A percentile compares a stretch with the other conserved stretches of the same genome.
These are phyloP conservation scores for Ceratothoa steindachneri DNA, from an alignment of 2,888 invertebrate species.

Conservation along the genomic window DNA sequence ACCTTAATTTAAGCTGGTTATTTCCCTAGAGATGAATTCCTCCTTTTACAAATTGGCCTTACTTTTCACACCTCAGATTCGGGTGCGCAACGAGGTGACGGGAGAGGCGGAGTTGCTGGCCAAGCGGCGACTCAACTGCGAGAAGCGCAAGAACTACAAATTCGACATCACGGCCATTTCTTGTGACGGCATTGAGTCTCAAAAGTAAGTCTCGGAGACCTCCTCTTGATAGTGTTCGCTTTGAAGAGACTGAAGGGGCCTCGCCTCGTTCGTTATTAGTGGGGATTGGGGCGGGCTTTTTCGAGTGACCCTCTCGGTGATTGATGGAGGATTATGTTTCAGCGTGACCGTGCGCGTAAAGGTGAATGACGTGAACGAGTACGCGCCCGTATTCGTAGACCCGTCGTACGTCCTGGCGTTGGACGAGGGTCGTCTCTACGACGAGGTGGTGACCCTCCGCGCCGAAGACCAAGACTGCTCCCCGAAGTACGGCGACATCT, in stretches of 20 bases:
- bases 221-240: background rate
- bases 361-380: slow-evolving; percentile 93
- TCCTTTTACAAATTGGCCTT: too few relatives aligned
- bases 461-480: slow-evolving; percentile 92
- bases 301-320: too few relatives aligned
- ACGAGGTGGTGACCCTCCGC: slow-evolving; percentile 83
- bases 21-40: too few relatives aligned
- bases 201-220: slow-evolving; percentile 62
- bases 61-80: slow-evolving; percentile 52
- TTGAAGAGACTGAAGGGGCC: background rate
- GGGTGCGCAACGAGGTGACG: slow-evolving; percentile 53
- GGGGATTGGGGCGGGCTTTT: background rate
- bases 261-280: background rate
- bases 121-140: slow-evolving; percentile 80
- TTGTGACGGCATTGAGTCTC: slow-evolving; percentile 79
- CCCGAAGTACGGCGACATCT: slow-evolving; percentile 90
- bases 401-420: slow-evolving; percentile 83
- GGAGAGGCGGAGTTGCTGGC: slow-evolving; percentile 80
- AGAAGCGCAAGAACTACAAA: slow-evolving; percentile 88
- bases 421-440: slow-evolving; percentile 84
- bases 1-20: too few relatives aligned
- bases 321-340: too few relatives aligned
- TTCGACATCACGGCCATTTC: slow-evolving; percentile 92
- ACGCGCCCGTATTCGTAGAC: slow-evolving; percentile 84
- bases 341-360: slow-evolving; percentile 90